Percentiles rank a stretch among this genome's conserved stretches.
These are phyloP conservation scores for Montipora foliosa DNA, from an alignment of 64 coral and sea anemone species.

Conservation along the genomic window DNA sequence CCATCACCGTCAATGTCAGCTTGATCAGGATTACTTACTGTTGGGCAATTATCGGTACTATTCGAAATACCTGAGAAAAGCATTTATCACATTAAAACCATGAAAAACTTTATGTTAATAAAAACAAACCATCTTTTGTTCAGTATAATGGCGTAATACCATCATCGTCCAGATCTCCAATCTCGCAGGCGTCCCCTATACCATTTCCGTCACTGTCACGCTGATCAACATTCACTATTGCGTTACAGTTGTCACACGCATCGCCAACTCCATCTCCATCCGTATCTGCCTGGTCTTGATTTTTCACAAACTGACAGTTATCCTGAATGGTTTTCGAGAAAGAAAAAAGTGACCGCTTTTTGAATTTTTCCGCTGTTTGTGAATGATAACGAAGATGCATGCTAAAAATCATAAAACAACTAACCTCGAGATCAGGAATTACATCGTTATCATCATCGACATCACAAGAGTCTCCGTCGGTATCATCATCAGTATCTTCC, in stretches of 20 bases:
- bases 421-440: slow-evolving; percentile 56
- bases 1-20: slow-evolving; percentile 65
- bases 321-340: not conserved
- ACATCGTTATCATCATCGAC: slow-evolving; percentile 80
- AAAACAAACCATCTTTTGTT: not conserved
- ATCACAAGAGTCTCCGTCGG: slow-evolving; percentile 78
- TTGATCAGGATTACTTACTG: slow-evolving; percentile 60
- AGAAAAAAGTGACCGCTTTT: not conserved
- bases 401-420: not conserved
- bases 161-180: slow-evolving; percentile 67
- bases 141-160: not conserved
- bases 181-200: slow-evolving; percentile 64
- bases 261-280: slow-evolving; percentile 78
- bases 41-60: slow-evolving; percentile 74
- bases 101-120: not conserved
- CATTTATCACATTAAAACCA: not conserved
- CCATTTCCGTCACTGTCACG: slow-evolving; percentile 77
- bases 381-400: too few species aligned
- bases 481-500: slow-evolving; percentile 74
- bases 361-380: too few species aligned
- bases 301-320: slow-evolving; percentile 45
- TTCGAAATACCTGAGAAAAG: slow-evolving; percentile 24
- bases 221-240: slow-evolving; percentile 37
- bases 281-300: slow-evolving; percentile 57
- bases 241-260: slow-evolving; percentile 80